Conservation (phyloP, 53 echinoderm and acorn worm species). For the Pentamera pediparva region DNA sequence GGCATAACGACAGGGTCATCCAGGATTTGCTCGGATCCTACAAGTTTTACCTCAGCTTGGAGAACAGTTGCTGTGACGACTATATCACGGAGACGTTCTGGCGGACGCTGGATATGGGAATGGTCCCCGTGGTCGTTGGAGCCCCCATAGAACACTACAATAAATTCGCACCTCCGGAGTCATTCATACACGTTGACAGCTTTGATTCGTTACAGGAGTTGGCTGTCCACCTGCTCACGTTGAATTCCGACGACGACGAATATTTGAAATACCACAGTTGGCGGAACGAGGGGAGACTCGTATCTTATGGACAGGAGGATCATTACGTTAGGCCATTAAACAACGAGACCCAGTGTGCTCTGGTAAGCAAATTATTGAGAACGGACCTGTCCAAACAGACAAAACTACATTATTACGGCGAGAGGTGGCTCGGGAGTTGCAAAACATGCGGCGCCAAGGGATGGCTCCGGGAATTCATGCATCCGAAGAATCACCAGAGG, state of each 20-base stretch:
- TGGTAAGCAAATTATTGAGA: background rate
- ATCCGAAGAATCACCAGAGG: background rate
- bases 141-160: slow-evolving; percentile 6
- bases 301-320: slow-evolving; percentile 3
- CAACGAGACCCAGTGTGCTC: background rate
- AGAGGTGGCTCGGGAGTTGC: slow-evolving; percentile 18
- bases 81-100: slow-evolving; percentile 31
- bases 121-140: slow-evolving; percentile 9
- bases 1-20: slow-evolving; percentile 6
- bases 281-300: slow-evolving; percentile 2
- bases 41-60: slow-evolving; percentile 19
- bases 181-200: slow-evolving; percentile 7
- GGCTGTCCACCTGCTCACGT: background rate
- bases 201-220: background rate
- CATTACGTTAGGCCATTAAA: slow-evolving; percentile 17
- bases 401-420: slow-evolving; percentile 5
- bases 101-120: background rate
- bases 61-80: slow-evolving; percentile 26
- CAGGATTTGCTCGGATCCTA: background rate
- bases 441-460: background rate
- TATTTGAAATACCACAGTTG: slow-evolving; percentile 7
- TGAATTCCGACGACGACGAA: background rate
- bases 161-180: background rate
- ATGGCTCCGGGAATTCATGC: background rate
- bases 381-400: background rate